phyloP scores from a whole-genome alignment of 2,113 vertebrate species.

The Leuciscus idus region DNA sequence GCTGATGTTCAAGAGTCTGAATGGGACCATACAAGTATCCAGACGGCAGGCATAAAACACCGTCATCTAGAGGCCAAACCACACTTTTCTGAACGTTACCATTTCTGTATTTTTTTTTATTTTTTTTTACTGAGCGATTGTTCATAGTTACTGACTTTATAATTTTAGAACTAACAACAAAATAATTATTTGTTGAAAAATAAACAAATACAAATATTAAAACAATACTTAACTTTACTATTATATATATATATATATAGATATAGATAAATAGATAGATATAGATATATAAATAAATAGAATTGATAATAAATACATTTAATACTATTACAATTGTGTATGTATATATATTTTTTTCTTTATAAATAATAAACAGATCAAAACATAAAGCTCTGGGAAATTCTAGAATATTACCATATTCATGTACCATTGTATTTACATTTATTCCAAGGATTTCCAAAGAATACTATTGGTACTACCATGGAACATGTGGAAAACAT shows the following conservation, averaged over 20 bases:
- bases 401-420: too few species aligned
- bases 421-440: too few species aligned
- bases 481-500: too few species aligned
- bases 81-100: not conserved
- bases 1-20: conserved; percentile 70
- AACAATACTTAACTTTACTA: not conserved
- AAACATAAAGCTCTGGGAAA: too few species aligned
- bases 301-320: too few species aligned
- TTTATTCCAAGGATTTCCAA: too few species aligned
- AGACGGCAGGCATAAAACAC: not conserved
- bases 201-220: not conserved
- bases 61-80: conserved; percentile 42
- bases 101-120: not conserved
- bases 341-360: too few species aligned
- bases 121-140: not conserved
- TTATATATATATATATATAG: not conserved
- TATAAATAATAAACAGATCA: too few species aligned
- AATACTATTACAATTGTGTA: too few species aligned
- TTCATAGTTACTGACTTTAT: not conserved
- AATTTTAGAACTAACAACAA: not conserved
- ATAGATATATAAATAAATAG: too few species aligned
- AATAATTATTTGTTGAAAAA: not conserved
- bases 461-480: too few species aligned
- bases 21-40: not conserved
- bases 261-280: too few species aligned